Conservation (phyloP, 1,140 invertebrate genomes). For the Drosophila micromelanica region DNA sequence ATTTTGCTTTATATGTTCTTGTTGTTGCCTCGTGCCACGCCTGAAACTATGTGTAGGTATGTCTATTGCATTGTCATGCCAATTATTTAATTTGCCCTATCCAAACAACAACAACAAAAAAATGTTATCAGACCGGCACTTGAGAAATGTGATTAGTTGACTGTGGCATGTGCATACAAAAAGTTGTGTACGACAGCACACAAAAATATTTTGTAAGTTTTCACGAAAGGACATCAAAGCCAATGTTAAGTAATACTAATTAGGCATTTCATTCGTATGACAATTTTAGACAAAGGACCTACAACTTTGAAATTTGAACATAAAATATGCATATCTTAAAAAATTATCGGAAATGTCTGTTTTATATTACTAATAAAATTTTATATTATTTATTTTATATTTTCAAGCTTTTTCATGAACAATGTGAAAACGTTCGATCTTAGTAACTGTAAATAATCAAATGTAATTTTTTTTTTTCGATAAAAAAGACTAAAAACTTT, state of each 20-base stretch:
- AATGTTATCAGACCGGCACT: conserved; percentile 14
- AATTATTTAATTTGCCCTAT: conserved; percentile 78
- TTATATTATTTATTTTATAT: not conserved
- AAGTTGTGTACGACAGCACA: not conserved
- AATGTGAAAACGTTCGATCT: too few species aligned
- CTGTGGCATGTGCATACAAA: conserved; percentile 22
- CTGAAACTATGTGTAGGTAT: conserved; percentile 36
- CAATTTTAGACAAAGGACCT: not conserved
- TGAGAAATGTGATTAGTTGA: conserved; percentile 61
- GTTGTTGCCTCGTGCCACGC: conserved; percentile 29
- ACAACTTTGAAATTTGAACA: not conserved
- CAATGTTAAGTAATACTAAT: conserved; percentile 14
- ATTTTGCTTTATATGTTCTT: conserved; percentile 8
- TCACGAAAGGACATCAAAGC: conserved; percentile 33
- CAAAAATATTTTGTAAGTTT: conserved; percentile 25
- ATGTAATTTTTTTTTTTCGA: too few species aligned
- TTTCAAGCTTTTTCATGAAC: not conserved
- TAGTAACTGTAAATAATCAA: too few species aligned
- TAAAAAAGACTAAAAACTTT: too few species aligned
- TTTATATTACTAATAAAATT: too few species aligned
- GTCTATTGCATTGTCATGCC: conserved; percentile 68
- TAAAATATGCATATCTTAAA: too few species aligned
- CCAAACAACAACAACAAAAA: conserved; percentile 45
- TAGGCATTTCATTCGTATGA: not conserved
- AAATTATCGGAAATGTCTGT: too few species aligned